These are phyloP conservation scores for Lasioglossum marginatum DNA, from an alignment of 2,888 invertebrate species.

Conservation along the genomic window DNA sequence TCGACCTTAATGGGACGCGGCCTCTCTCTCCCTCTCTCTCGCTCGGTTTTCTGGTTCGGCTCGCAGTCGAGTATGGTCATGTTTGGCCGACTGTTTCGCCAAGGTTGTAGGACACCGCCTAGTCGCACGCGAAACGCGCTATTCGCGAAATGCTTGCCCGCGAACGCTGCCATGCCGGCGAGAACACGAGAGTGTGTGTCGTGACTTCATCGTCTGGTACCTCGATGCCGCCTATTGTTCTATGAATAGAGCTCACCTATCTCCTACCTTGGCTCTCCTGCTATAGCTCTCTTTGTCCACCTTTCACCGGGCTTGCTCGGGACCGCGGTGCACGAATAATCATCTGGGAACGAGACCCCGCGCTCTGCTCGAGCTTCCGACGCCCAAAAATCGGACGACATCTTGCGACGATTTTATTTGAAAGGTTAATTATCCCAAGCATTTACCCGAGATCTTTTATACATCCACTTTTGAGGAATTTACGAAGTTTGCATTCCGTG, in stretches of 20 bases:
- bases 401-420: background rate
- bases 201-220: slow-evolving; percentile 78
- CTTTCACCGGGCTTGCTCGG: slow-evolving; percentile 50
- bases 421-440: too few relatives aligned
- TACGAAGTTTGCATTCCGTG: too few relatives aligned
- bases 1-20: slow-evolving; percentile 42
- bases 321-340: background rate
- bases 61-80: slow-evolving; percentile 21
- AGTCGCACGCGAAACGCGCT: slow-evolving; percentile 48
- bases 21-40: background rate
- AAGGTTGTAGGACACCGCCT: slow-evolving; percentile 54
- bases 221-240: slow-evolving; percentile 74
- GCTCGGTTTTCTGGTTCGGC: slow-evolving; percentile 26
- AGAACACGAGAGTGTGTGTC: slow-evolving; percentile 60
- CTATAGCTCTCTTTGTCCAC: slow-evolving; percentile 39
- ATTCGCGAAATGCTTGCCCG: slow-evolving; percentile 68
- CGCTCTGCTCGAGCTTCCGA: background rate
- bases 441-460: too few relatives aligned
- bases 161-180: slow-evolving; percentile 55
- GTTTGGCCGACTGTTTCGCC: slow-evolving; percentile 52
- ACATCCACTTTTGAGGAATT: too few relatives aligned
- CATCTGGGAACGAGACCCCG: slow-evolving; percentile 4
- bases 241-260: slow-evolving; percentile 68
- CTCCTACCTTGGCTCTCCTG: slow-evolving; percentile 32
- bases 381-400: background rate